These are phyloP conservation scores for Campylorhamphus procurvoides DNA, from an alignment of 2,113 vertebrate species.

Conservation along the genomic window DNA sequence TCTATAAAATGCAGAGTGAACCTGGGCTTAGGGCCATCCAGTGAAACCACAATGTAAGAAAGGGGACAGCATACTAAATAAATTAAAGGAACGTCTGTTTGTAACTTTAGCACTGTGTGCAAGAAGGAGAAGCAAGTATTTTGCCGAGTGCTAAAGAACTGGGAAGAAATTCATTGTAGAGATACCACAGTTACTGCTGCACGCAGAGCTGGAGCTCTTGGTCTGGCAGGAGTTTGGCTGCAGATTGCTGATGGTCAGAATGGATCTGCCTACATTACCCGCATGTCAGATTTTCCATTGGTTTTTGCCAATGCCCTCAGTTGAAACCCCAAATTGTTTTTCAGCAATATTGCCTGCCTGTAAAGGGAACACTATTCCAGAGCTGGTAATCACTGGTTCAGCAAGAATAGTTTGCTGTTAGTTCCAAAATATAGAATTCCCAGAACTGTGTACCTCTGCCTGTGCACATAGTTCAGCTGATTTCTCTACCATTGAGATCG, in stretches of 20 bases:
- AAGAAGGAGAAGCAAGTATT: neutral
- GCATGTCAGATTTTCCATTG: neutral
- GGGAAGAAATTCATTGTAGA: neutral
- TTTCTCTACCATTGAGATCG: neutral
- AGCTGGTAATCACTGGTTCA: neutral
- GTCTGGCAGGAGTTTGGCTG: neutral
- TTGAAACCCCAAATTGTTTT: neutral
- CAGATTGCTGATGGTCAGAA: neutral
- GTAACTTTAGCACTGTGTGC: neutral
- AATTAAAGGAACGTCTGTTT: neutral
- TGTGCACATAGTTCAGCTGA: neutral
- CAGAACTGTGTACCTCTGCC: neutral
- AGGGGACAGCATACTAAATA: neutral
- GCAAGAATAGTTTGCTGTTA: neutral
- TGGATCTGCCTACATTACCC: fast-evolving
- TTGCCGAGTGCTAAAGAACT: neutral
- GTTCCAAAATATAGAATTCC: neutral
- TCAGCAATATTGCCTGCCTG: neutral
- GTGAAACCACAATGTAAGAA: neutral
- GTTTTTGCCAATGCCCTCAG: neutral
- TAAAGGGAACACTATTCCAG: neutral
- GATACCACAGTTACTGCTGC: neutral
- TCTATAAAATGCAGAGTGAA: neutral
- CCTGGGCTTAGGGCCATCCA: neutral
- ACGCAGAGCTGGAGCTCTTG: neutral